Evolutionary conservation across 2,888 invertebrate genomes (phyloP), one percentile per base, ranked within the genome.

Genomic region (Atherix ibis): DNA sequence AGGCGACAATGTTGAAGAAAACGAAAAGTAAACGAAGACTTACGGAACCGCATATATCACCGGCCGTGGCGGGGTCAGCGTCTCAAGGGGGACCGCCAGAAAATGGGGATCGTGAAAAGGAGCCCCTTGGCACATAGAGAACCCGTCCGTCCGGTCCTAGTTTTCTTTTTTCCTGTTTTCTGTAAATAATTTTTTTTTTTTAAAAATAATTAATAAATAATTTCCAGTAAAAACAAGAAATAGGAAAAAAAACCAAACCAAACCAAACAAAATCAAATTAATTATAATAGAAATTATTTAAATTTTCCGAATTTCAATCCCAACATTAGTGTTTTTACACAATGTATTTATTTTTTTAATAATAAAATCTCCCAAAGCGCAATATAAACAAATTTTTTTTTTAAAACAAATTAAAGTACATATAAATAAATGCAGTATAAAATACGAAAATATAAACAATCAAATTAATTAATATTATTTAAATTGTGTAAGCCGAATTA

Each of bases 1-100:
- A 97, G 97, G 97, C 97, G 63, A 97, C 95, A 68, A 98, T 98
- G 97, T 76, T 98, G 77, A 95, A 95, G 83, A 98, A 97, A 81
- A 82, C 82, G 71, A 97, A 95, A 77, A 91, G 92, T 75, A 92
- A 89, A 71, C 78, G 92, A 63, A 81, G 87, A 53, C 82, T 85
- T 60, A 82, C 82, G 51, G 81, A 82, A 66, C 77, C 77, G 54
- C 73, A 75, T 67, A 77, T 80, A 66, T 67, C 71, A 38, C 59
- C 62, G 41, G 56, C 59, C 43, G 52, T 61, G 32, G 56, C 46
- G 45, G 46, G 48, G 41, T 40, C 51, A 46, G 34, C 50, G 46
- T 42, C 51, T 47, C 40, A 49, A 47, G 36, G 48, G 43, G 30
- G 44, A 40, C 48, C 47, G 56, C 68, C 72, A 53, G 69, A 73